Evolutionary conservation across 2,113 vertebrate species (phyloP).

Genomic region (Cyanocitta stelleri): DNA sequence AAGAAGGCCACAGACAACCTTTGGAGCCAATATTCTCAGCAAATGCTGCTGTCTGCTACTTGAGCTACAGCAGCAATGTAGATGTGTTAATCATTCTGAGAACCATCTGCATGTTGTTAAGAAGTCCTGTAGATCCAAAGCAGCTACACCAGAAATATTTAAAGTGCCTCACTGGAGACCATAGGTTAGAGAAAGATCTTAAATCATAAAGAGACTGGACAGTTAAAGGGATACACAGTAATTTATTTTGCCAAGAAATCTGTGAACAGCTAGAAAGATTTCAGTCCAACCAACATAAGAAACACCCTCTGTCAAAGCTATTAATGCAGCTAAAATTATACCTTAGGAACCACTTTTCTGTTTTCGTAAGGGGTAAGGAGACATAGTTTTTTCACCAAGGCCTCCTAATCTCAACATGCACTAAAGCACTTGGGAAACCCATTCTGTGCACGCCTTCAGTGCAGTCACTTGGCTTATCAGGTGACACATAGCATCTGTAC

Average conservation of each 20-base stretch:
- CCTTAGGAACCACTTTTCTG: background rate
- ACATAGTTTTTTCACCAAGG: background rate
- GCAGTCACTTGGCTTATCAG: background rate
- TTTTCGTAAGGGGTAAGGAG: background rate
- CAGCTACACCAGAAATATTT: background rate
- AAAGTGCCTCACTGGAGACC: background rate
- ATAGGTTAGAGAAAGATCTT: background rate
- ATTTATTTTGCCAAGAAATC: background rate
- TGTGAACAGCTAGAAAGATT: background rate
- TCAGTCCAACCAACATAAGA: background rate
- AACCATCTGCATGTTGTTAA: background rate
- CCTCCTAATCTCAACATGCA: background rate
- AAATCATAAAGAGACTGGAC: background rate
- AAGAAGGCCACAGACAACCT: background rate
- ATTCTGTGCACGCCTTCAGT: background rate
- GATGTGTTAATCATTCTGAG: background rate
- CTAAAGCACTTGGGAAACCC: background rate
- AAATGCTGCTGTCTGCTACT: background rate
- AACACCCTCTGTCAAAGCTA: background rate
- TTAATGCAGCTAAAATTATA: background rate
- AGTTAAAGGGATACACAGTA: background rate
- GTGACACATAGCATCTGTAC: background rate
- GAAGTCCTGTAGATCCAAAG: background rate
- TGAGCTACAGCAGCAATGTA: background rate
- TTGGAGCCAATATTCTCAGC: background rate